Conservation (phyloP, 2,113 vertebrate species). For the Syngnathus scovelli region DNA sequence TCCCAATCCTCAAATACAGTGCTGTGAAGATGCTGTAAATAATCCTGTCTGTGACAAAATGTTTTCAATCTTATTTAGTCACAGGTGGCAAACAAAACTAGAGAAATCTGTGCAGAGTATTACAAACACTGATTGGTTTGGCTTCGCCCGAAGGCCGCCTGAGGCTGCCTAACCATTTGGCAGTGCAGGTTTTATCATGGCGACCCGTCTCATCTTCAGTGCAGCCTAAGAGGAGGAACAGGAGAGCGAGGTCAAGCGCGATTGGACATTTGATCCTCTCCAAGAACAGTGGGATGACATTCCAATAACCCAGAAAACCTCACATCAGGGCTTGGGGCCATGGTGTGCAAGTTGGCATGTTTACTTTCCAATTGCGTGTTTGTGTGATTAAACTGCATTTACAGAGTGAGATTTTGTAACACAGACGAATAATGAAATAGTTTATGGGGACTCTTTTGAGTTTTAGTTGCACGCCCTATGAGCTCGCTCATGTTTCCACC, state of each 20-base stretch:
- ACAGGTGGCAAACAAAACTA: not conserved
- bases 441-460: not conserved
- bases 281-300: conserved; percentile 52
- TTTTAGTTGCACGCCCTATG: too few relatives aligned
- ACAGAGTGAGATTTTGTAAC: too few relatives aligned
- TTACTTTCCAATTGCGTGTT: conserved; percentile 6
- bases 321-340: conserved; percentile 30
- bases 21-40: conserved; percentile 24
- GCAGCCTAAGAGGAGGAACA: conserved; percentile 31
- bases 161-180: conserved; percentile 25
- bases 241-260: conserved; percentile 36
- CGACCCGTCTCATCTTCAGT: conserved; percentile 38
- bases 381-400: conserved; percentile 12
- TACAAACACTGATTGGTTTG: conserved; percentile 32
- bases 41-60: conserved; percentile 30
- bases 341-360: not conserved
- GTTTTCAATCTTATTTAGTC: conserved; percentile 12
- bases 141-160: conserved; percentile 34
- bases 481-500: too few relatives aligned
- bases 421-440: not conserved
- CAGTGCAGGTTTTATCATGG: conserved; percentile 40
- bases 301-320: conserved; percentile 53
- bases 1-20: conserved; percentile 27
- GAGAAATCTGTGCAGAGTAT: conserved; percentile 29
- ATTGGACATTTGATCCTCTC: conserved; percentile 52